Conservation (phyloP, 1,140 invertebrate genomes). For the Drosophila dunni region DNA sequence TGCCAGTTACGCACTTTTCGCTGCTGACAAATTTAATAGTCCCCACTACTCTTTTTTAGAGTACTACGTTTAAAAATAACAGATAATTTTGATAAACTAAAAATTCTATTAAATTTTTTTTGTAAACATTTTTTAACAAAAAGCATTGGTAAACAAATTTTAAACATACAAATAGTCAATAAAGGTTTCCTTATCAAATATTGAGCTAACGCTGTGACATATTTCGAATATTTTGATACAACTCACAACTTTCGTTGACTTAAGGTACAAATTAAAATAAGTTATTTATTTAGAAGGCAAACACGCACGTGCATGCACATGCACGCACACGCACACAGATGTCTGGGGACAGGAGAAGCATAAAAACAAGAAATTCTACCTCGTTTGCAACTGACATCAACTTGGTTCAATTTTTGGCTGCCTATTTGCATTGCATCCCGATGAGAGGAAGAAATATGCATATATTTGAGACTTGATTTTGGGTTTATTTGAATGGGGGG, state of each 20-base stretch:
- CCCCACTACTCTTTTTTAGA: too few species aligned
- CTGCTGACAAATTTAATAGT: too few species aligned
- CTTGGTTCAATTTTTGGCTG: slow-evolving; percentile 34
- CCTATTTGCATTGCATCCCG: slow-evolving; percentile 31
- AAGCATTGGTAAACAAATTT: too few species aligned
- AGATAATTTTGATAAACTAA: too few species aligned
- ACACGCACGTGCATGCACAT: slow-evolving; percentile 10
- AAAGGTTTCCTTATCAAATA: too few species aligned
- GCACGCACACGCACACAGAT: not conserved
- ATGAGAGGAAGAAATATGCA: not conserved
- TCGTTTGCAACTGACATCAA: slow-evolving; percentile 48
- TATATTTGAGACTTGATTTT: not conserved
- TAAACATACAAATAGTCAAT: too few species aligned
- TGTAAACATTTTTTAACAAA: too few species aligned
- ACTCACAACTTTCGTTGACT: slow-evolving; percentile 3
- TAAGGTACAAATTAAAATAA: slow-evolving; percentile 32
- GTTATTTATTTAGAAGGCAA: slow-evolving; percentile 38
- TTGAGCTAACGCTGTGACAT: too few species aligned
- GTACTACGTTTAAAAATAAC: too few species aligned
- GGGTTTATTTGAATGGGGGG: not conserved
- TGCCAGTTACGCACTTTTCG: too few species aligned
- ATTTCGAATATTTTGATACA: too few species aligned
- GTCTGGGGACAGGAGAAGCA: not conserved
- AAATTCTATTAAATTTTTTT: too few species aligned
- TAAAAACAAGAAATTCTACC: slow-evolving; percentile 14